Evolutionary conservation across 2,888 invertebrate genomes (phyloP).

Genomic region (Cataglyphis altisquamis): DNA sequence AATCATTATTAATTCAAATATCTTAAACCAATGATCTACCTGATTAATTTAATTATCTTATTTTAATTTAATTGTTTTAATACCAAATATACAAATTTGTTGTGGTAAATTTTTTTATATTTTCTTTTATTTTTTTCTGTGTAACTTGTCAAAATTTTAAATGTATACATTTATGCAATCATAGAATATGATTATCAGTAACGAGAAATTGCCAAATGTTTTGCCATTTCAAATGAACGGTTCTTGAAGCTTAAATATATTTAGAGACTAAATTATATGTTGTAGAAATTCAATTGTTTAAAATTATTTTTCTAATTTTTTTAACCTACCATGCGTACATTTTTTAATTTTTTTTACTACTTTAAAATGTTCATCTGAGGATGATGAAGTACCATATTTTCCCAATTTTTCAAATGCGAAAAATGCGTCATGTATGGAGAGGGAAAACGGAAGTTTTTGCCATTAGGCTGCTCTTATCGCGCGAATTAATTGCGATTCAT

Average conservation of each 20-base stretch:
- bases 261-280: neutral
- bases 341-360: neutral
- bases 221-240: neutral
- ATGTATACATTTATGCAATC: neutral
- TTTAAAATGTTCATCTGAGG: neutral
- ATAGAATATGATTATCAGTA: neutral
- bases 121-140: neutral
- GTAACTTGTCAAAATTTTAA: neutral
- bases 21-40: neutral
- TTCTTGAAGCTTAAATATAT: neutral
- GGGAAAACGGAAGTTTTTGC: slow-evolving; percentile 13
- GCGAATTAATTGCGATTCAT: slow-evolving; percentile 38
- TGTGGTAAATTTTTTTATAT: too few relatives aligned
- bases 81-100: neutral
- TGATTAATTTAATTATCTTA: slow-evolving; percentile 2
- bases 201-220: neutral
- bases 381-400: neutral
- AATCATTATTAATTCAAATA: neutral
- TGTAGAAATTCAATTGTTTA: neutral
- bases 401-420: neutral
- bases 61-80: neutral
- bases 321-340: neutral
- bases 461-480: slow-evolving; percentile 7
- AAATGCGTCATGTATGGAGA: neutral
- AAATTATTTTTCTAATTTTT: neutral